Evolutionary conservation across 92 coral and sea anemone species (phyloP), one percentile per base, ranked within the genome.

Genomic region (Heteractis magnifica): DNA sequence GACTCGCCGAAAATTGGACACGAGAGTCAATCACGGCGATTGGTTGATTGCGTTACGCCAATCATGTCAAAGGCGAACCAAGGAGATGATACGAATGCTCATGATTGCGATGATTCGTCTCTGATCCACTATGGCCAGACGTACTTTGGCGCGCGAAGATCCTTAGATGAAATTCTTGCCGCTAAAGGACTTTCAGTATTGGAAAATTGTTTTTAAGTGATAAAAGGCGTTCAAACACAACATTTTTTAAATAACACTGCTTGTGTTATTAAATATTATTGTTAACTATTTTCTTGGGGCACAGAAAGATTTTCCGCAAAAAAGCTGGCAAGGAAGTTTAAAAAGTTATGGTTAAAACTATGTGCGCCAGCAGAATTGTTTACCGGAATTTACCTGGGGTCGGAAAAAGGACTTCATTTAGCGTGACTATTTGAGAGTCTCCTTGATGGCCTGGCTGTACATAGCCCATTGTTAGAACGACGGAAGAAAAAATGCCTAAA

Each of bases 91-190:
- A 18, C 70, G 71, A 68, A 78, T 53, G 81, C 4, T 53, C 71
- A 78, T 6, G 13, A 14, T 52, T 52, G 20, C 5, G 34, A 55
- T n/a, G 81, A 23, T 77, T 51, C 41, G 64, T 20, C 64, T 55
- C 21, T 52, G 16, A 59, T 53, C 74, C 19, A 72, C 77, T 76
- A 72, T 55, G 82, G 59, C 26, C 16, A 49, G 16, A 71, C 51
- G 77, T 53, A 51, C 18, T 14, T 18, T 51, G 75, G 75, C 20
- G 81, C 76, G 6, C 65, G 71, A 50, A 87, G 76, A 56, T 87
- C 90, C 51, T 49, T 77, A 58, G 90, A 87, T 56, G 90, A 87
- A 74, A 59, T 87, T 23, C 83, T 87, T 9, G 90, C 90, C 0
- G 90, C 90, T 18, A 83, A 87, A 78, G 87, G 87, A 48, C 80